phyloP scores from a whole-genome alignment of 2,113 vertebrate genomes.

The Pangasianodon gigas region DNA sequence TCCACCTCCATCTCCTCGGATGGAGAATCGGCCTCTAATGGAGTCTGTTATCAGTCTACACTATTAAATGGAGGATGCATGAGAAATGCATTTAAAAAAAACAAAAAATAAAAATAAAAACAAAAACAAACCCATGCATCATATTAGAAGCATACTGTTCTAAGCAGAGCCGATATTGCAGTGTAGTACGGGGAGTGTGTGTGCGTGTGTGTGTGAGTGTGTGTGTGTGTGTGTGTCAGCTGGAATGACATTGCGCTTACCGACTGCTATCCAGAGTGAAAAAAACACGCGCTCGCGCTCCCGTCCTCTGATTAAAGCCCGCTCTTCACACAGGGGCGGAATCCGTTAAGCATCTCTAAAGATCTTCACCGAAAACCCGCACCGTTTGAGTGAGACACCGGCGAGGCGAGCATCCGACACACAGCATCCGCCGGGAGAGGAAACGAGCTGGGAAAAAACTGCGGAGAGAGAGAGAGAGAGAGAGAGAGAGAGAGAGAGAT shows the following conservation, averaged over 20 bases:
- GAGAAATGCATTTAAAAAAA: background rate
- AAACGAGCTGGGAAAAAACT: slow-evolving; percentile 51
- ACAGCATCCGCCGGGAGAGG: slow-evolving; percentile 41
- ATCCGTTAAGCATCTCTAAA: slow-evolving; percentile 49
- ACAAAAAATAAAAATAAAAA: background rate
- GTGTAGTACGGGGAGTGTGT: slow-evolving; percentile 29
- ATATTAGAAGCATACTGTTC: background rate
- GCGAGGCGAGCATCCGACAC: slow-evolving; percentile 51
- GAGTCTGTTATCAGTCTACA: slow-evolving; percentile 55
- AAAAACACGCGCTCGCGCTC: slow-evolving; percentile 41
- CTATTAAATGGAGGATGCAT: slow-evolving; percentile 24
- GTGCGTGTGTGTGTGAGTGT: slow-evolving; percentile 39
- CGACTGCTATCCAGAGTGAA: slow-evolving; percentile 53
- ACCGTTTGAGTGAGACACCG: slow-evolving; percentile 39
- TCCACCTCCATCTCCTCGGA: slow-evolving; percentile 39
- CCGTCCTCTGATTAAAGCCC: slow-evolving; percentile 50
- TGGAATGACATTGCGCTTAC: slow-evolving; percentile 67
- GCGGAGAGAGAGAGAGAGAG: slow-evolving; percentile 40
- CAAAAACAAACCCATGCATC: background rate
- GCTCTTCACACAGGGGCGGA: slow-evolving; percentile 41
- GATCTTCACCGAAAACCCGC: slow-evolving; percentile 32
- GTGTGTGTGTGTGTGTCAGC: slow-evolving; percentile 30
- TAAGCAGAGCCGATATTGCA: slow-evolving; percentile 26
- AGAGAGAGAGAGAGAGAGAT: slow-evolving; percentile 17
- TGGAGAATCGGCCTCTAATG: slow-evolving; percentile 59